Conservation (phyloP, 2,113 vertebrate genomes). For the Paratilapia polleni region DNA sequence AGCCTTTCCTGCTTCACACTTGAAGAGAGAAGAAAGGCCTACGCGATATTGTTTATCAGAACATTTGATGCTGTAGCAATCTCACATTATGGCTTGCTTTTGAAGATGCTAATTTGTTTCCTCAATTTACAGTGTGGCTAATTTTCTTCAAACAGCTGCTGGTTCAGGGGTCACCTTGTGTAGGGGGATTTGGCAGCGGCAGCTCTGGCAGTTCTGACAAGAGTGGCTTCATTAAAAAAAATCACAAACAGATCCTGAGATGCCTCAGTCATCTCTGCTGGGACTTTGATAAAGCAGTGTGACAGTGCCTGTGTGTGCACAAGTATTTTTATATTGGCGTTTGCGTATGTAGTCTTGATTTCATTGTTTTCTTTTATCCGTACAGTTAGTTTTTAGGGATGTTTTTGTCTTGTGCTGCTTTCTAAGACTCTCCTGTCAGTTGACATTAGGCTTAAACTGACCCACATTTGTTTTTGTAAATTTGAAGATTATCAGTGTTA, state of each 20-base stretch:
- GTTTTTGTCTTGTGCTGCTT: neutral
- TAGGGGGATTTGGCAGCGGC: conserved; percentile 19
- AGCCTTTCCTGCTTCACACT: conserved; percentile 4
- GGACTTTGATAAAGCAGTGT: neutral
- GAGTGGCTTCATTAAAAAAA: neutral
- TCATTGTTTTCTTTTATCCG: neutral
- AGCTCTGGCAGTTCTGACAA: conserved; percentile 29
- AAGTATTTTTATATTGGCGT: neutral
- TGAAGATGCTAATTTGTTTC: conserved; percentile 9
- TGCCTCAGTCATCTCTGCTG: neutral
- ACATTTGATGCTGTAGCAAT: neutral
- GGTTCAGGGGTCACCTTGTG: conserved; percentile 25
- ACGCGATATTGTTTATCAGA: conserved; percentile 1
- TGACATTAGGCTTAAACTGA: neutral
- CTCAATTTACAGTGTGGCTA: conserved; percentile 7
- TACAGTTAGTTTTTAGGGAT: neutral
- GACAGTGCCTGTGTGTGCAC: neutral
- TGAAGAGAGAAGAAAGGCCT: neutral
- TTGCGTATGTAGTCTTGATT: no score
- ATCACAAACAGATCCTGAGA: conserved; percentile 19
- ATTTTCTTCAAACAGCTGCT: conserved; percentile 41
- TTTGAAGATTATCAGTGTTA: neutral
- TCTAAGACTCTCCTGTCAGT: neutral
- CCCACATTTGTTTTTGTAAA: neutral
- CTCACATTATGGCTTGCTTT: neutral